Percentiles rank a stretch among this genome's conserved stretches.
phyloP scores from a whole-genome alignment of 2,113 vertebrate species.

The Nothocercus julius region DNA sequence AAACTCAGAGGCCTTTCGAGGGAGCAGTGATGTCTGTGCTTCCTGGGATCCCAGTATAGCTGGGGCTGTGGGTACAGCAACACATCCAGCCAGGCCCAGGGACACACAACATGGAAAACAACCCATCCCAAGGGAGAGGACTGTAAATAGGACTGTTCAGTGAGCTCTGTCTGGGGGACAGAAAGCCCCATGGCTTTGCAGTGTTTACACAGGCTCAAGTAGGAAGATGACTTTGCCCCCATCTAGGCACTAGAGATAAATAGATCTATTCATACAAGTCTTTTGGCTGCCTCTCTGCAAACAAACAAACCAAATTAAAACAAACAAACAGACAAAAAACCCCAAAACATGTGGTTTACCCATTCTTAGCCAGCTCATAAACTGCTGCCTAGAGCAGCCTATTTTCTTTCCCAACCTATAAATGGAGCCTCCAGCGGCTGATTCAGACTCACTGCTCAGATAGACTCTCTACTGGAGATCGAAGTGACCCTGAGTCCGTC shows the following conservation, averaged over 20 bases:
- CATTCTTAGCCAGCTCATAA: neutral
- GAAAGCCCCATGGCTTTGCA: neutral
- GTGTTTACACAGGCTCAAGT: accelerated
- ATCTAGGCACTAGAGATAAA: neutral
- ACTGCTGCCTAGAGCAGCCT: neutral
- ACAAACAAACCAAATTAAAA: neutral
- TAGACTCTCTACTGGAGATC: neutral
- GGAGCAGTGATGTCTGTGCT: neutral
- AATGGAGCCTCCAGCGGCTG: neutral
- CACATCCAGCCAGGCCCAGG: neutral
- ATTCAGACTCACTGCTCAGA: neutral
- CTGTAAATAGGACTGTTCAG: neutral
- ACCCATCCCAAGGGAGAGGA: neutral
- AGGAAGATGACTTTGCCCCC: neutral
- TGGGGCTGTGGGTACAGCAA: accelerated
- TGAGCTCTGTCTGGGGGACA: neutral
- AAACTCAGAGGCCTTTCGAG: neutral
- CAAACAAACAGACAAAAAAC: too few relatives aligned
- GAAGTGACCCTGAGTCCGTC: neutral
- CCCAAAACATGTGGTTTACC: neutral
- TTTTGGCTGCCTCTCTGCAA: neutral
- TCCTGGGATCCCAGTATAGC: neutral
- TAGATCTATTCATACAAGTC: neutral
- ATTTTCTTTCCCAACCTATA: neutral
- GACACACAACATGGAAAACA: accelerated